Percentiles rank a stretch among this genome's conserved stretches.
Conservation (phyloP, 1,140 invertebrate species). For the Magallana ariakensis region DNA sequence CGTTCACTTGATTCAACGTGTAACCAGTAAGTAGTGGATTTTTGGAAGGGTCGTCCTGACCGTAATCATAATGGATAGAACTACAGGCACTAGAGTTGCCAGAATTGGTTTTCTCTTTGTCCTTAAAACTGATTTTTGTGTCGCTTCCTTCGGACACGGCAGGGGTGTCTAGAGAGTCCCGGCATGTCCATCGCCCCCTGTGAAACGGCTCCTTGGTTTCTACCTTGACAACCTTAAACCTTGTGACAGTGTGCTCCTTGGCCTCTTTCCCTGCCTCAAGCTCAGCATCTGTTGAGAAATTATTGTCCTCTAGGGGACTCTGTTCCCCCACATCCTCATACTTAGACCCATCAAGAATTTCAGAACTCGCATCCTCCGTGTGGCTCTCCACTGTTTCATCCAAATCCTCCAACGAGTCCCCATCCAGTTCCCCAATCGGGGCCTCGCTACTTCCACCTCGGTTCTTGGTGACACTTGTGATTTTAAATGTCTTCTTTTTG, state of each 20-base stretch:
- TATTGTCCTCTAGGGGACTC: slow-evolving; percentile 66
- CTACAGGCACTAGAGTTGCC: slow-evolving; percentile 72
- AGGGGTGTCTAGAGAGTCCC: slow-evolving; percentile 94
- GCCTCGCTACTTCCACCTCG: slow-evolving; percentile 84
- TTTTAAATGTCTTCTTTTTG: slow-evolving; percentile 95
- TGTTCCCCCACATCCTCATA: slow-evolving; percentile 70
- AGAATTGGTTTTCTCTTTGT: slow-evolving; percentile 64
- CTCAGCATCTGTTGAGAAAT: slow-evolving; percentile 41
- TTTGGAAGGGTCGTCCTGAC: slow-evolving; percentile 74
- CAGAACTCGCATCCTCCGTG: slow-evolving; percentile 87
- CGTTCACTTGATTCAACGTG: neutral
- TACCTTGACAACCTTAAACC: slow-evolving; percentile 97
- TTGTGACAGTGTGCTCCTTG: slow-evolving; percentile 57
- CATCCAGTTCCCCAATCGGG: slow-evolving; percentile 91
- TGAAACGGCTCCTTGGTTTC: slow-evolving; percentile 94
- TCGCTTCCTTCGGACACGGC: slow-evolving; percentile 70
- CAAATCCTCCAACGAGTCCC: slow-evolving; percentile 94
- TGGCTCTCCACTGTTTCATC: slow-evolving; percentile 88
- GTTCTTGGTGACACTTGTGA: slow-evolving; percentile 88
- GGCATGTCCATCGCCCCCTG: slow-evolving; percentile 95
- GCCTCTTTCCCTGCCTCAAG: neutral
- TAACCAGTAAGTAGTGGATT: slow-evolving; percentile 61
- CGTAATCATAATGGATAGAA: slow-evolving; percentile 74
- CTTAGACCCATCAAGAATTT: slow-evolving; percentile 79
- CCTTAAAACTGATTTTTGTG: slow-evolving; percentile 55